These are phyloP conservation scores for Pipra filicauda DNA, from an alignment of 2,113 vertebrate species.

Conservation along the genomic window DNA sequence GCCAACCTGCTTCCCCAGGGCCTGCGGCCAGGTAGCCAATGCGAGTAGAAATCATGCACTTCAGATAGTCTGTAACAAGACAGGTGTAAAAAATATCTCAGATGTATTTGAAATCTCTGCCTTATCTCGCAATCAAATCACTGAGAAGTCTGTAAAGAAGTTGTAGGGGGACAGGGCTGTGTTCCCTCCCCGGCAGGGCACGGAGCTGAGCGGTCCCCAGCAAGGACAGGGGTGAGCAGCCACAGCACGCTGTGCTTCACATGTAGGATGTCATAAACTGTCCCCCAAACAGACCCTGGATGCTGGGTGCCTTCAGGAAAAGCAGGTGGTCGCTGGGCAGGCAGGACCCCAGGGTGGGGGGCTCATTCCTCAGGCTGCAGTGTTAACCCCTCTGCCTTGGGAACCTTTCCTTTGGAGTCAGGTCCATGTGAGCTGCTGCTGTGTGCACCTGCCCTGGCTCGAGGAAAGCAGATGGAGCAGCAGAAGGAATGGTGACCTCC, in stretches of 20 bases:
- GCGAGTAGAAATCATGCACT: constrained; percentile 61
- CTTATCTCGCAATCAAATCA: neutral
- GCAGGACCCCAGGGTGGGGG: neutral
- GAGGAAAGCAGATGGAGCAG: neutral
- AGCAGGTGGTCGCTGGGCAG: neutral
- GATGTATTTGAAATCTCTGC: constrained; percentile 42
- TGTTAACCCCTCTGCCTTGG: neutral
- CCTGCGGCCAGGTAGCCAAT: neutral
- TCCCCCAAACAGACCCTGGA: neutral
- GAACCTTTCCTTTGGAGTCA: neutral
- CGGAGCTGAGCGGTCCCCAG: neutral
- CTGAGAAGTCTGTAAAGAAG: constrained; percentile 28
- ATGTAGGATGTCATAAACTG: accelerated
- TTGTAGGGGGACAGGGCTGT: neutral
- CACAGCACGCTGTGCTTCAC: neutral
- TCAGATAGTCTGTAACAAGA: constrained; percentile 37
- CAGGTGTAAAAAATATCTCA: constrained; percentile 16
- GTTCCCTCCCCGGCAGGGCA: neutral
- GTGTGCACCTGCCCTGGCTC: neutral
- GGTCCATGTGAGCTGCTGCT: neutral
- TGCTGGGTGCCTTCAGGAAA: neutral
- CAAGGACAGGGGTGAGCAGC: neutral
- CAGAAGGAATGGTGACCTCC: neutral
- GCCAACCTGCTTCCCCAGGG: constrained; percentile 5
- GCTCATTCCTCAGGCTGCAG: neutral